These are phyloP conservation scores for Drosophila equinoxialis DNA, from an alignment of 1,140 invertebrate species.

Conservation along the genomic window DNA sequence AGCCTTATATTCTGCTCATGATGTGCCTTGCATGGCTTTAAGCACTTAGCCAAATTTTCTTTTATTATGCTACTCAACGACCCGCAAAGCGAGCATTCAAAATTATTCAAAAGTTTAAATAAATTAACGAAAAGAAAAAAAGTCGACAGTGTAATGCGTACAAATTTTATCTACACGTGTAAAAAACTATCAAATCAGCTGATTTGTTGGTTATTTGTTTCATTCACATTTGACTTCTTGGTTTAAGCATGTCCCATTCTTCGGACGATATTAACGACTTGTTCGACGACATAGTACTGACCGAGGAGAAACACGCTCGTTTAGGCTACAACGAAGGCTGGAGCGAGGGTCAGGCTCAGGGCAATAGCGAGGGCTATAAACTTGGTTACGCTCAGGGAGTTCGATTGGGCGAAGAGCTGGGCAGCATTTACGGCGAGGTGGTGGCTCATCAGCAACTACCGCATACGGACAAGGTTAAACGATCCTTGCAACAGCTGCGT, in stretches of 20 bases:
- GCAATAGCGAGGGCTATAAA: constrained; percentile 86
- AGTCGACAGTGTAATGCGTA: neutral
- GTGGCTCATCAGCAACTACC: constrained; percentile 71
- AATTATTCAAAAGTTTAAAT: constrained; percentile 48
- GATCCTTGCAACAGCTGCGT: constrained; percentile 85
- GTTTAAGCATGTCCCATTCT: constrained; percentile 42
- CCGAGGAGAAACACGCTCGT: constrained; percentile 85
- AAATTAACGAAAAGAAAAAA: constrained; percentile 20
- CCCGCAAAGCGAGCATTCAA: constrained; percentile 45
- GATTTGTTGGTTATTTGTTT: neutral
- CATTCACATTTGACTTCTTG: constrained; percentile 1
- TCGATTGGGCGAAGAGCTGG: constrained; percentile 87
- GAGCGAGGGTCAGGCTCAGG: constrained; percentile 84
- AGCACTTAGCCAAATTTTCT: constrained; percentile 55
- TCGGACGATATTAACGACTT: constrained; percentile 86
- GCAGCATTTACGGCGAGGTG: constrained; percentile 84
- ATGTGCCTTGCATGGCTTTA: constrained; percentile 65
- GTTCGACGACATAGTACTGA: constrained; percentile 86
- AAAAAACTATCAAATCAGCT: neutral
- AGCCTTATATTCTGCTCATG: constrained; percentile 44
- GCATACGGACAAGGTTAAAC: constrained; percentile 81
- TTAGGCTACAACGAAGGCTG: constrained; percentile 86
- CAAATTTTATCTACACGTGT: constrained; percentile 1
- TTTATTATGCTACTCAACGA: constrained; percentile 16
- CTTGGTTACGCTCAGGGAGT: constrained; percentile 87